Conservation (phyloP, 2,797 vertebrate genomes). For the Apodemus agrarius region DNA sequence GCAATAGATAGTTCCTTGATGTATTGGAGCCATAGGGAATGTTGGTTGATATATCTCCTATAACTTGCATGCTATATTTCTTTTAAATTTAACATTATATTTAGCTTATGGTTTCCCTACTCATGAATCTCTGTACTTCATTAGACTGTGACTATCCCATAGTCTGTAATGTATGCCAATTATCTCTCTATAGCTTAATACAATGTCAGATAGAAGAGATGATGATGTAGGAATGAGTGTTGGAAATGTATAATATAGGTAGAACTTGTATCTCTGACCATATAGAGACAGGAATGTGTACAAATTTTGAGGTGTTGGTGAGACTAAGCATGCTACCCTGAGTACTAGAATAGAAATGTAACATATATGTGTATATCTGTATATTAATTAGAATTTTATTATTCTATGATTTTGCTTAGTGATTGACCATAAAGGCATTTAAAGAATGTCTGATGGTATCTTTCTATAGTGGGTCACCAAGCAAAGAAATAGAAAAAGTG, state of each 20-base stretch:
- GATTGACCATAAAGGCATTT: not conserved
- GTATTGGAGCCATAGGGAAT: not conserved
- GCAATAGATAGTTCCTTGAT: not conserved
- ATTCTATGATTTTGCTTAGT: not conserved
- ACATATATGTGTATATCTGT: not conserved
- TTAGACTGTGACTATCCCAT: not conserved
- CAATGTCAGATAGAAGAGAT: not conserved
- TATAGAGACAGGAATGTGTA: not conserved
- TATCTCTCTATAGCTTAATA: not conserved
- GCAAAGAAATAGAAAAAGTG: not conserved
- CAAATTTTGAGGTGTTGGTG: not conserved
- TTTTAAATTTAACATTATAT: slow-evolving; percentile 19
- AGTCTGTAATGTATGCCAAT: not conserved
- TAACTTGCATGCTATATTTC: not conserved
- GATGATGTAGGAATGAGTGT: not conserved
- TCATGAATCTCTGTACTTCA: not conserved
- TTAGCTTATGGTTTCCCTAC: not conserved
- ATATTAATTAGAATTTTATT: not conserved
- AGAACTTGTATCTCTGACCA: not conserved
- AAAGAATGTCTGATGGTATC: not conserved
- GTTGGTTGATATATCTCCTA: not conserved
- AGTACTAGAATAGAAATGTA: not conserved
- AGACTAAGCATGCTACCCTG: not conserved
- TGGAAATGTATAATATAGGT: not conserved
- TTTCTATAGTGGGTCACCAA: not conserved